A percentile compares a stretch with the other conserved stretches of the same genome.
phyloP scores from a whole-genome alignment of 2,888 invertebrate species.

The Luperina testacea region DNA sequence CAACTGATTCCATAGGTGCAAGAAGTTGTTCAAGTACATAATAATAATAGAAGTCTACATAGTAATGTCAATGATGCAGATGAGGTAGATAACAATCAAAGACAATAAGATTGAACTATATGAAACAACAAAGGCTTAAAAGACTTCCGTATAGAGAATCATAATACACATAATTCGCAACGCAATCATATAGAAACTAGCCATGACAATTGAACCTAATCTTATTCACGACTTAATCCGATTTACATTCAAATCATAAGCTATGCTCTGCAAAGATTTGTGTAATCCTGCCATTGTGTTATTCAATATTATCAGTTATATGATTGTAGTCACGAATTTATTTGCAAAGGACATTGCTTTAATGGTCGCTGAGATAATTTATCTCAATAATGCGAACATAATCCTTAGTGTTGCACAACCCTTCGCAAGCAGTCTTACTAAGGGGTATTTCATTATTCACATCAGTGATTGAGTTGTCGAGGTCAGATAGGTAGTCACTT shows the following conservation, averaged over 20 bases:
- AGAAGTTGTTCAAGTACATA: background rate
- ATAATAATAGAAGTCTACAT: background rate
- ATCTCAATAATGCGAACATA: background rate
- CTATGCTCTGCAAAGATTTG: slow-evolving; percentile 32
- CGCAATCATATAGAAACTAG: slow-evolving; percentile 24
- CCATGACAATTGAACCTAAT: slow-evolving; percentile 46
- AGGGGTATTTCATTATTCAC: background rate
- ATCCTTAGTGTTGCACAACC: background rate
- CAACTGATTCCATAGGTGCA: background rate
- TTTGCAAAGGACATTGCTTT: slow-evolving; percentile 1
- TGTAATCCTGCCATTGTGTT: slow-evolving; percentile 47
- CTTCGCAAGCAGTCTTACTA: no score
- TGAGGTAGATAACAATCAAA: background rate
- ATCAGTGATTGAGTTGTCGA: background rate
- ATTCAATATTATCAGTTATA: slow-evolving; percentile 10
- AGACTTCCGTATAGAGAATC: slow-evolving; percentile 11
- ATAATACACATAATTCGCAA: slow-evolving; percentile 34
- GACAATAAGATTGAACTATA: background rate
- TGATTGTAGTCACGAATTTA: slow-evolving; percentile 44
- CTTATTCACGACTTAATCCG: slow-evolving; percentile 47
- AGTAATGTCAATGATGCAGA: no score
- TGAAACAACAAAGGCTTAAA: background rate
- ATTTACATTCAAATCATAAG: slow-evolving; percentile 29
- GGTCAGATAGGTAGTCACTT: no score
- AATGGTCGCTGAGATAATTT: background rate